A percentile compares a stretch with the other conserved stretches of the same genome.
Evolutionary conservation across 2,888 invertebrate genomes (phyloP).

Genomic region (Drosophila subquinaria): DNA sequence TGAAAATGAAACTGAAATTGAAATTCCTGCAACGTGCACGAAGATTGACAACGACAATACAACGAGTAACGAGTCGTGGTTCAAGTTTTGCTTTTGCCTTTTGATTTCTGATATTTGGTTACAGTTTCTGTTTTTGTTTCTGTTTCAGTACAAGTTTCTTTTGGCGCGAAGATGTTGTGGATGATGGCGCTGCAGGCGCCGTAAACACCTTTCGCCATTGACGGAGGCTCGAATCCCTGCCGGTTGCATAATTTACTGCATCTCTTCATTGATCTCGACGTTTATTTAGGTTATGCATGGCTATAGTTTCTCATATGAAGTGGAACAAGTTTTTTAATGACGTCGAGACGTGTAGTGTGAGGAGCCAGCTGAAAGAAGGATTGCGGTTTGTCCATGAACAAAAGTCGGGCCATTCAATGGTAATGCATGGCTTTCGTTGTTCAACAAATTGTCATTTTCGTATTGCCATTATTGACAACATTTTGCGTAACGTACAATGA

Average conservation of each 20-base stretch:
- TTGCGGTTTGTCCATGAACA: conserved; percentile 18
- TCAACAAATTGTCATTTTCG: background rate
- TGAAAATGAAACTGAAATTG: conserved; percentile 60
- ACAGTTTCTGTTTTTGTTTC: conserved; percentile 15
- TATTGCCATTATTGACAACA: background rate
- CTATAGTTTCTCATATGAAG: conserved; percentile 9
- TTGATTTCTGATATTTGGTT: conserved; percentile 32
- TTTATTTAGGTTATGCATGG: conserved; percentile 70
- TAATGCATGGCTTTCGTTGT: conserved; percentile 5
- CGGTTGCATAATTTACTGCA: conserved; percentile 76
- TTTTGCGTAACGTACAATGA: background rate
- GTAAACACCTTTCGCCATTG: conserved; percentile 71
- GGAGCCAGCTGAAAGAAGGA: conserved; percentile 42
- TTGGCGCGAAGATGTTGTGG: conserved; percentile 58
- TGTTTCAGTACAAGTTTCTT: conserved; percentile 1
- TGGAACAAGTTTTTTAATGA: conserved; percentile 54
- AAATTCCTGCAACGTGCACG: conserved; percentile 73
- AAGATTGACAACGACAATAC: conserved; percentile 49
- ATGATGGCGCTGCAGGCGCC: conserved; percentile 44
- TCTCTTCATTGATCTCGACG: conserved; percentile 72
- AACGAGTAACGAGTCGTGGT: conserved; percentile 27
- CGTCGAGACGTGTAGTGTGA: background rate
- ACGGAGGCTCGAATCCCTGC: conserved; percentile 39
- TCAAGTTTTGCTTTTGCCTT: conserved; percentile 28
- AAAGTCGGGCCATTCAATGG: conserved; percentile 23